Percentiles rank a stretch among this genome's conserved stretches.
These are phyloP conservation scores for Sinodicranocentrus sp. DNA, from an alignment of 2,888 invertebrate species.

Conservation along the genomic window DNA sequence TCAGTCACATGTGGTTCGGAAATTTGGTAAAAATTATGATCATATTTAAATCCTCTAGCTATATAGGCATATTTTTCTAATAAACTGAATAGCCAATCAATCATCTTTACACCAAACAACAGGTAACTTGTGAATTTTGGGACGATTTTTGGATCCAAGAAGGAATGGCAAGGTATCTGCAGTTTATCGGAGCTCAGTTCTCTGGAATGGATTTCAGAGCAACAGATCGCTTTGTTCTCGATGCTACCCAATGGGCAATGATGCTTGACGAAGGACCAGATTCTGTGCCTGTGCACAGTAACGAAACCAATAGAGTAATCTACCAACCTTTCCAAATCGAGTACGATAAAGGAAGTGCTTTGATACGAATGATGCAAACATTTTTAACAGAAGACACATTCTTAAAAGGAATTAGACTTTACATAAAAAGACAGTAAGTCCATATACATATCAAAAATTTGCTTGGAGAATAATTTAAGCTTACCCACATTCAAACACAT, in stretches of 20 bases:
- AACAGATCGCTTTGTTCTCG: slow-evolving; percentile 59
- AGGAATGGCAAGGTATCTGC: slow-evolving; percentile 67
- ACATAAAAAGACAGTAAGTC: slow-evolving; percentile 70
- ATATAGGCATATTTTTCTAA: no score
- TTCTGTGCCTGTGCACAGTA: slow-evolving; percentile 35
- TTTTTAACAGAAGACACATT: slow-evolving; percentile 79
- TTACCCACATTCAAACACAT: not conserved
- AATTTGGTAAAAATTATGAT: slow-evolving; percentile 49
- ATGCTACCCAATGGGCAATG: slow-evolving; percentile 63
- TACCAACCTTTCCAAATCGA: slow-evolving; percentile 30
- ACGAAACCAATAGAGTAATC: slow-evolving; percentile 22
- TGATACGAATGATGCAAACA: slow-evolving; percentile 55
- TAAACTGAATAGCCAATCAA: no score
- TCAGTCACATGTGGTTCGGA: slow-evolving; percentile 38
- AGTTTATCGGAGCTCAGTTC: slow-evolving; percentile 47
- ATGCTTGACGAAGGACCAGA: slow-evolving; percentile 56
- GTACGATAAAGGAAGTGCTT: slow-evolving; percentile 41
- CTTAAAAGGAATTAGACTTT: slow-evolving; percentile 77
- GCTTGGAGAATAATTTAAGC: not conserved
- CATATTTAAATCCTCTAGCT: no score
- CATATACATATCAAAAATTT: not conserved
- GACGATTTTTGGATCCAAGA: slow-evolving; percentile 54
- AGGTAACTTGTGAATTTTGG: no score
- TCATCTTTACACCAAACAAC: no score
- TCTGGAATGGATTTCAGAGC: slow-evolving; percentile 57